A percentile compares a stretch with the other conserved stretches of the same genome.
These are phyloP conservation scores for Microcaecilia unicolor DNA, from an alignment of 2,797 vertebrate genomes.

Conservation along the genomic window DNA sequence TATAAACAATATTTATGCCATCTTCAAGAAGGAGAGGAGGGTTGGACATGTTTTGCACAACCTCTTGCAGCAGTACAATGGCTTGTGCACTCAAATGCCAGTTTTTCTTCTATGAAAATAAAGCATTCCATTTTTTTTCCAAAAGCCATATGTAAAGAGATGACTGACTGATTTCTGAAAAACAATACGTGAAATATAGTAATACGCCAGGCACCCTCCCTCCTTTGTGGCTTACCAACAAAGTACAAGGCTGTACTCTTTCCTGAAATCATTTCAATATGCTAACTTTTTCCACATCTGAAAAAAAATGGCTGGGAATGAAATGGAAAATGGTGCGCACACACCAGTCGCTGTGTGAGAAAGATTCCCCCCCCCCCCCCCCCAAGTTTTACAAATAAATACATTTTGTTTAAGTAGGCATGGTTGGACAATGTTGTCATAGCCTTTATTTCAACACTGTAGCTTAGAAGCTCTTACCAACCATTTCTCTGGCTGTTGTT, in stretches of 20 bases:
- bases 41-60: constrained; percentile 72
- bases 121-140: no score
- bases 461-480: constrained; percentile 58
- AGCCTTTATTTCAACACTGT: no score
- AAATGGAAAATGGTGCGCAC: constrained; percentile 70
- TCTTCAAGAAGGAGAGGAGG: constrained; percentile 67
- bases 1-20: constrained; percentile 74
- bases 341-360: constrained; percentile 52
- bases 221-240: constrained; percentile 60
- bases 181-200: constrained; percentile 63
- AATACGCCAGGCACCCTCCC: constrained; percentile 54
- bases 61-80: constrained; percentile 60
- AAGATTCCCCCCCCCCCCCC: constrained; percentile 45
- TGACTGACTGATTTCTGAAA: constrained; percentile 60
- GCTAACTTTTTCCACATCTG: constrained; percentile 62
- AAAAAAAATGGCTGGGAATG: constrained; percentile 56
- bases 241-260: constrained; percentile 57
- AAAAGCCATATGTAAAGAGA: constrained; percentile 36
- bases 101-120: no score
- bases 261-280: constrained; percentile 74
- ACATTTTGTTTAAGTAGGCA: constrained; percentile 52
- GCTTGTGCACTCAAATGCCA: constrained; percentile 70
- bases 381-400: constrained; percentile 57
- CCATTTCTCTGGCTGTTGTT: constrained; percentile 57
- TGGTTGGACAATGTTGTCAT: constrained; percentile 51